Percentiles rank a stretch among this genome's conserved stretches.
Evolutionary conservation across 2,113 vertebrate genomes (phyloP).

Genomic region (Sinocyclocheilus rhinocerous): DNA sequence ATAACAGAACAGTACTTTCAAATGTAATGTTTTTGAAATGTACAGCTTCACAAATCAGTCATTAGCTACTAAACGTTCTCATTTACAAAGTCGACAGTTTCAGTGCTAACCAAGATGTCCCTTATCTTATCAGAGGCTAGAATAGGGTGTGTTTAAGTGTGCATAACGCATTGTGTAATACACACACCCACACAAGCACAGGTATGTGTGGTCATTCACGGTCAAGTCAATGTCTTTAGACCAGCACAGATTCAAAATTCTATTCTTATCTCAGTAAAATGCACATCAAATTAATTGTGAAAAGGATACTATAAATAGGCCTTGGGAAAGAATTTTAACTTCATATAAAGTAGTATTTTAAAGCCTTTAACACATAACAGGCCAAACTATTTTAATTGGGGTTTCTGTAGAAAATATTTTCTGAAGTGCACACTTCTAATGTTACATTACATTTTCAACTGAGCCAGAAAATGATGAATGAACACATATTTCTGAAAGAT

Average conservation of each 20-base stretch:
- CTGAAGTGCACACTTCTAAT: neutral
- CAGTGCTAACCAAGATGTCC: neutral
- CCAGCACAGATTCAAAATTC: constrained; percentile 3
- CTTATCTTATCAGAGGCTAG: constrained; percentile 73
- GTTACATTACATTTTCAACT: too few species aligned
- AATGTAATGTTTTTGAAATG: neutral
- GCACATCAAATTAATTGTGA: neutral
- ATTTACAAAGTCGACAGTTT: constrained; percentile 3
- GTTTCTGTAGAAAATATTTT: neutral
- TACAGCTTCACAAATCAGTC: neutral
- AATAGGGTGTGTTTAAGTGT: constrained; percentile 61
- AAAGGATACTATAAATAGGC: neutral
- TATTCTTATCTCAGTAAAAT: neutral
- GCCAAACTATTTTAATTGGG: neutral
- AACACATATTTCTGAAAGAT: neutral
- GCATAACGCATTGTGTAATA: constrained; percentile 70
- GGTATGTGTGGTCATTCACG: constrained; percentile 32
- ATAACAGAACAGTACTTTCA: neutral
- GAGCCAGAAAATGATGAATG: too few species aligned
- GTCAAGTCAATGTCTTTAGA: constrained; percentile 20
- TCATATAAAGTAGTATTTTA: neutral
- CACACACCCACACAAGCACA: constrained; percentile 55
- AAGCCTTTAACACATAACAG: neutral
- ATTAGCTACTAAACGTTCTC: constrained; percentile 12
- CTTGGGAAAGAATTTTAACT: neutral